Conservation (phyloP, 2,113 vertebrate genomes). For the Barnardius zonarius region DNA sequence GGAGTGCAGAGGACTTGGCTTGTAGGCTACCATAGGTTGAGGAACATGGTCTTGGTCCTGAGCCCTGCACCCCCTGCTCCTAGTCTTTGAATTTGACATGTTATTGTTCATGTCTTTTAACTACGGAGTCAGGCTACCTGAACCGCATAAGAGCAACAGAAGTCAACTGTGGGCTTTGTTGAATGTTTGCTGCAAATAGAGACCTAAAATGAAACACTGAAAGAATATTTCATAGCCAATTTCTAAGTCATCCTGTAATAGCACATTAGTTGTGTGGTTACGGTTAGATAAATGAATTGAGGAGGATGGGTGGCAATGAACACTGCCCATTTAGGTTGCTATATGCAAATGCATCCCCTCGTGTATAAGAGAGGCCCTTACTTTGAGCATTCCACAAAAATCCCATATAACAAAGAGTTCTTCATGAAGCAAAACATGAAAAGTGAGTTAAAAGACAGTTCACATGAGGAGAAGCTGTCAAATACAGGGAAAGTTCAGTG, state of each 20-base stretch:
- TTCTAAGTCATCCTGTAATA: background rate
- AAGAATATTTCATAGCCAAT: background rate
- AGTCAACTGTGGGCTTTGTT: background rate
- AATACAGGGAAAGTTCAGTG: background rate
- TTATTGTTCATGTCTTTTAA: background rate
- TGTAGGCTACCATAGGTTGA: background rate
- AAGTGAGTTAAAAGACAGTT: background rate
- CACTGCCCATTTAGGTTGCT: background rate
- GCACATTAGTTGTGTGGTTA: background rate
- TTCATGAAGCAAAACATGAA: background rate
- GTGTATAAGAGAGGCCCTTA: background rate
- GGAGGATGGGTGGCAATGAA: background rate
- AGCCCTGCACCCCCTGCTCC: background rate
- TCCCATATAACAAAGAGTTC: background rate
- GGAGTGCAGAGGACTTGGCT: background rate
- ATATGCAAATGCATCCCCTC: background rate
- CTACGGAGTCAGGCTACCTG: background rate
- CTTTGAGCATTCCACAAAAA: background rate
- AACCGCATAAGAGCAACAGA: background rate
- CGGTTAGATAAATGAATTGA: background rate
- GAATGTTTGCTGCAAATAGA: background rate
- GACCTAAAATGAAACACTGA: background rate
- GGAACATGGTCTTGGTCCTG: too few relatives aligned
- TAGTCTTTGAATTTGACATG: background rate
- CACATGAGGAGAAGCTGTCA: background rate